phyloP scores from a whole-genome alignment of 2,797 vertebrate genomes.

The Chiroxiphia lanceolata region DNA sequence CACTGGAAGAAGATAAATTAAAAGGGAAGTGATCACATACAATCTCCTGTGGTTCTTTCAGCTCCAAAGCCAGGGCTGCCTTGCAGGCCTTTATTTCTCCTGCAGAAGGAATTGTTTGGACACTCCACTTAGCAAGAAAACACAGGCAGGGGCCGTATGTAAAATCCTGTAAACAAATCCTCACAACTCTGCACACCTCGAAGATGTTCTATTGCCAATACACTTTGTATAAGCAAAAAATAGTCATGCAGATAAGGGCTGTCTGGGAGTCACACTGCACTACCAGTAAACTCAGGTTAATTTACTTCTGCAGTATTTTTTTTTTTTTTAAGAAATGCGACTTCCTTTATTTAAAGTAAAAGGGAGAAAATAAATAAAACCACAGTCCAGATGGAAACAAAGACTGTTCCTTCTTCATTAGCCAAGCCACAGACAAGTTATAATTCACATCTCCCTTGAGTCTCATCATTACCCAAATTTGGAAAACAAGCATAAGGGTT shows the following conservation, averaged over 20 bases:
- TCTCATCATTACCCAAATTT: slow-evolving; percentile 32
- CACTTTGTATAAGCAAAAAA: not conserved
- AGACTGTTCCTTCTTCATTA: slow-evolving; percentile 40
- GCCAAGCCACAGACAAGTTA: slow-evolving; percentile 51
- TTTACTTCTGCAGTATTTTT: not conserved
- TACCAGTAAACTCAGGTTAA: not conserved
- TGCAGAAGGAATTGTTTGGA: not conserved
- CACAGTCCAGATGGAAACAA: slow-evolving; percentile 56
- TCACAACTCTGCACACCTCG: not conserved
- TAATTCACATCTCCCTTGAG: slow-evolving; percentile 45
- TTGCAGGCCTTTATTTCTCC: not conserved
- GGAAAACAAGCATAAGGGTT: slow-evolving; percentile 35
- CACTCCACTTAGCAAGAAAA: not conserved
- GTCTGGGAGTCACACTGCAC: not conserved
- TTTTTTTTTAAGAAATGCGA: not conserved
- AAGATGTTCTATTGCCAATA: not conserved
- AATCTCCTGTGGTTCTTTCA: not conserved
- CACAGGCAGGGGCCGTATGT: not conserved
- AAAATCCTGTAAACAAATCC: not conserved
- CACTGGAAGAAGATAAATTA: not conserved
- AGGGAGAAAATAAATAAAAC: slow-evolving; percentile 41
- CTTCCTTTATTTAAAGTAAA: slow-evolving; percentile 30
- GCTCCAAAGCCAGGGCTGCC: not conserved
- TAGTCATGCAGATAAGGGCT: not conserved
- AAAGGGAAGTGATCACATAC: not conserved